These are phyloP conservation scores for Stenurella melanura DNA, from an alignment of 2,888 invertebrate genomes.

Conservation along the genomic window DNA sequence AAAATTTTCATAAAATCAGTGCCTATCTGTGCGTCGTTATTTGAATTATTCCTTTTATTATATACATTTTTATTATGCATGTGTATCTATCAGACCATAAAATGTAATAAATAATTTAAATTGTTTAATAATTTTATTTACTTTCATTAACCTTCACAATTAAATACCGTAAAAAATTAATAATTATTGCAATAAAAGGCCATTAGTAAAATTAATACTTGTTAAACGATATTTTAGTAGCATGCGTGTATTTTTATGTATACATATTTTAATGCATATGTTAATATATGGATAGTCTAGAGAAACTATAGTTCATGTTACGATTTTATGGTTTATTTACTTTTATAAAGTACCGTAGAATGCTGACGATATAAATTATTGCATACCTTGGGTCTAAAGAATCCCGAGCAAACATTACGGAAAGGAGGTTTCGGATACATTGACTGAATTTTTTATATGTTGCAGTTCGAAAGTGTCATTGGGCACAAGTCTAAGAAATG, in stretches of 20 bases:
- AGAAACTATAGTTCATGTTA: background rate
- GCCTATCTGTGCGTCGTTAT: background rate
- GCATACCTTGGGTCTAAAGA: too few relatives aligned
- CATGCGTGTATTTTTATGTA: background rate
- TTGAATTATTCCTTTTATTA: background rate
- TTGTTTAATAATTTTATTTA: constrained; percentile 36
- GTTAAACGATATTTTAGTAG: background rate
- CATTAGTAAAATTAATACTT: background rate
- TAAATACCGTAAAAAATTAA: constrained; percentile 30
- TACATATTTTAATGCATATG: background rate
- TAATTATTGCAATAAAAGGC: constrained; percentile 17
- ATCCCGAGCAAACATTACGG: too few relatives aligned
- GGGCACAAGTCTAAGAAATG: too few relatives aligned
- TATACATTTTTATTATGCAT: constrained; percentile 8
- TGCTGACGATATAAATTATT: background rate
- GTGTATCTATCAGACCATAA: constrained; percentile 24
- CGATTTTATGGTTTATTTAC: background rate
- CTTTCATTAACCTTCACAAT: constrained; percentile 37
- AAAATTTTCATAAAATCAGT: too few relatives aligned
- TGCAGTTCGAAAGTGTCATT: too few relatives aligned
- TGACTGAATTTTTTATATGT: too few relatives aligned
- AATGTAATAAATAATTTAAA: constrained; percentile 3
- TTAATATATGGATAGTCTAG: background rate
- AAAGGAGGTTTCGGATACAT: too few relatives aligned
- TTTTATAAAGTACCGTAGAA: background rate